These are phyloP conservation scores for Ectemnius cavifrons DNA, from an alignment of 2,888 invertebrate species.

Conservation along the genomic window DNA sequence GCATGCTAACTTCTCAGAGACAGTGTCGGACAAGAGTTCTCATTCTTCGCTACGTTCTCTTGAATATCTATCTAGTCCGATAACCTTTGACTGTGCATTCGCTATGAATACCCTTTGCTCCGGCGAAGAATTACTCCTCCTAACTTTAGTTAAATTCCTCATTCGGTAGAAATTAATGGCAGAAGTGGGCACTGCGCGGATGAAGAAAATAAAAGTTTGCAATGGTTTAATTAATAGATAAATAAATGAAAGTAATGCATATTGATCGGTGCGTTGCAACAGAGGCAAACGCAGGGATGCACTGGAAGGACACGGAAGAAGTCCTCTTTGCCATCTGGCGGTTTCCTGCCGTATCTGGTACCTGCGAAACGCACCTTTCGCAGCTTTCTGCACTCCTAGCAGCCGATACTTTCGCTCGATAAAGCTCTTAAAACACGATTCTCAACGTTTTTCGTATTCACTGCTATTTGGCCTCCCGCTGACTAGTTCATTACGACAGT, in stretches of 20 bases:
- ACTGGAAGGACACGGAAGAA: constrained; percentile 62
- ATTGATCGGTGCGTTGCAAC: constrained; percentile 41
- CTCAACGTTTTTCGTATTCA: constrained; percentile 18
- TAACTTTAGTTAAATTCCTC: neutral
- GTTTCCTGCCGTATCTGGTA: constrained; percentile 68
- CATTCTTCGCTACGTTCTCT: no score
- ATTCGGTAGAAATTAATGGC: no score
- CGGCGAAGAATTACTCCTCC: neutral
- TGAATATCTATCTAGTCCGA: no score
- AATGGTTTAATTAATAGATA: no score
- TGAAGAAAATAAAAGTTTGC: no score
- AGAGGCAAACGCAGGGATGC: constrained; percentile 35
- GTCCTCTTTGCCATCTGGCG: constrained; percentile 76
- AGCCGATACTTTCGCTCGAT: constrained; percentile 70
- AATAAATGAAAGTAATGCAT: constrained; percentile 2
- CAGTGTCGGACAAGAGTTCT: no score
- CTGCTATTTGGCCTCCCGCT: neutral
- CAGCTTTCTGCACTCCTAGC: constrained; percentile 73
- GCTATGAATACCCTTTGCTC: neutral
- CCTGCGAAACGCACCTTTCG: constrained; percentile 58
- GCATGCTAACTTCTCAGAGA: no score
- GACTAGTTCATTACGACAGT: no score
- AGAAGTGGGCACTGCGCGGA: no score
- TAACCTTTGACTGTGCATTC: no score
- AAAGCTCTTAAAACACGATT: constrained; percentile 15